A percentile compares a stretch with the other conserved stretches of the same genome.
phyloP scores from a whole-genome alignment of 2,797 vertebrate genomes.

The Australoheros facetus region DNA sequence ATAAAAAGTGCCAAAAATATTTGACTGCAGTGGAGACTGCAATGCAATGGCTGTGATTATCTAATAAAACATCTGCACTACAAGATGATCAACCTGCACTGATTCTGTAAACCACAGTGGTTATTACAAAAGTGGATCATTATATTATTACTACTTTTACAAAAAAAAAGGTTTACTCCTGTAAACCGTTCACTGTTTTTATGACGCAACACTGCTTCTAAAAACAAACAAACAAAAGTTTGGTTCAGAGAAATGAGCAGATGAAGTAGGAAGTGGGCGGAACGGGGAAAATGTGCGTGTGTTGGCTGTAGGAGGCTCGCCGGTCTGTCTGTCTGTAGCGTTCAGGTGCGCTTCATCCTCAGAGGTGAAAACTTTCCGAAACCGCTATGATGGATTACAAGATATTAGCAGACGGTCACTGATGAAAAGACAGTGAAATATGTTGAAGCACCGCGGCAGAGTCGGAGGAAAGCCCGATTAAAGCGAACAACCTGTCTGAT shows the following conservation, averaged over 20 bases:
- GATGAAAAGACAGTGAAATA: neutral
- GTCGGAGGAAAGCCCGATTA: neutral
- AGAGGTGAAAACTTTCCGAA: conserved; percentile 27
- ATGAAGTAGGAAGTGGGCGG: conserved; percentile 50
- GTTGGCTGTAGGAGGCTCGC: neutral
- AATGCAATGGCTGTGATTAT: neutral
- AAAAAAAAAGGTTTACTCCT: neutral
- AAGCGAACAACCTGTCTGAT: conserved; percentile 1
- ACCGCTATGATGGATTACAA: conserved; percentile 37
- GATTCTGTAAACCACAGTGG: neutral
- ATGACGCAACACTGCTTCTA: neutral
- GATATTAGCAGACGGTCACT: neutral
- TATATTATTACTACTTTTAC: neutral
- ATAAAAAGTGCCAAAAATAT: no score
- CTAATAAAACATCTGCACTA: neutral
- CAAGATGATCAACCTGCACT: no score
- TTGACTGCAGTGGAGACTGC: no score
- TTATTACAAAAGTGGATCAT: neutral
- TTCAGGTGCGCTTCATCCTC: conserved; percentile 53
- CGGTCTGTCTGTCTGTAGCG: neutral
- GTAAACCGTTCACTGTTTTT: neutral
- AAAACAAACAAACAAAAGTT: neutral
- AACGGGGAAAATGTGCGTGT: neutral
- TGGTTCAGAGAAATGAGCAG: neutral
- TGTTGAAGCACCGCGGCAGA: neutral